These are phyloP conservation scores for Rhyacichthys aspro DNA, from an alignment of 2,797 vertebrate species.

Conservation along the genomic window DNA sequence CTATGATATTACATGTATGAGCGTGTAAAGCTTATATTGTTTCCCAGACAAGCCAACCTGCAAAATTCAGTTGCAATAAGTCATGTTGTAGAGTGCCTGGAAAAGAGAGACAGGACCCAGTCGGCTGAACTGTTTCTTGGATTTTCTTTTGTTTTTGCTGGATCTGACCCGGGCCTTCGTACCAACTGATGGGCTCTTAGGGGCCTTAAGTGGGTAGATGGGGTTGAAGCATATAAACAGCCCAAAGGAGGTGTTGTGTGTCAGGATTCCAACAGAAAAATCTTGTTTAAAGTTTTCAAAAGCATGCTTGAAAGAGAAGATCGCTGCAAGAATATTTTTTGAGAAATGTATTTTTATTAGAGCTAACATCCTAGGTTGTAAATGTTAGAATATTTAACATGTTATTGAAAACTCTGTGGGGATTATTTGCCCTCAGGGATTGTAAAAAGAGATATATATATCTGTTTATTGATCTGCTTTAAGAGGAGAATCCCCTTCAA, in stretches of 20 bases:
- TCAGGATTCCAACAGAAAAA: conserved; percentile 64
- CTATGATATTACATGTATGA: conserved; percentile 70
- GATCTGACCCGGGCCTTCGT: conserved; percentile 71
- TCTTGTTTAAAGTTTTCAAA: conserved; percentile 77
- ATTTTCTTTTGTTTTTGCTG: conserved; percentile 63
- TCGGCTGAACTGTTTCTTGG: conserved; percentile 41
- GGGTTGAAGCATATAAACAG: conserved; percentile 34
- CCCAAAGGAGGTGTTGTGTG: conserved; percentile 31
- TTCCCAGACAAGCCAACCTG: conserved; percentile 76
- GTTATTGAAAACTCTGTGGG: conserved; percentile 87
- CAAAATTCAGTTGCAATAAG: conserved; percentile 84
- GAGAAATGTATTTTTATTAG: conserved; percentile 99
- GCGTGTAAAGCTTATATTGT: conserved; percentile 69
- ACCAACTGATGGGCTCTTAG: conserved; percentile 18
- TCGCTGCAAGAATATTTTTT: conserved; percentile 98
- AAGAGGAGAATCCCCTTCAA: conserved; percentile 84
- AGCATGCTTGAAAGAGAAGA: conserved; percentile 91
- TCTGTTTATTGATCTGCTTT: conserved; percentile 88
- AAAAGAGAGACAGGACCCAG: conserved; percentile 61
- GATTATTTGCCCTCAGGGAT: conserved; percentile 80
- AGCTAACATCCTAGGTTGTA: conserved; percentile 97
- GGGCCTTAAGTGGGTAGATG: conserved; percentile 24
- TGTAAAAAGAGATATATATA: conserved; percentile 94
- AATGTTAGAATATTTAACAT: conserved; percentile 98
- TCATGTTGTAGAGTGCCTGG: conserved; percentile 68